A percentile compares a stretch with the other conserved stretches of the same genome.
phyloP scores from a whole-genome alignment of 2,113 vertebrate genomes.

The Eublepharis macularius region DNA sequence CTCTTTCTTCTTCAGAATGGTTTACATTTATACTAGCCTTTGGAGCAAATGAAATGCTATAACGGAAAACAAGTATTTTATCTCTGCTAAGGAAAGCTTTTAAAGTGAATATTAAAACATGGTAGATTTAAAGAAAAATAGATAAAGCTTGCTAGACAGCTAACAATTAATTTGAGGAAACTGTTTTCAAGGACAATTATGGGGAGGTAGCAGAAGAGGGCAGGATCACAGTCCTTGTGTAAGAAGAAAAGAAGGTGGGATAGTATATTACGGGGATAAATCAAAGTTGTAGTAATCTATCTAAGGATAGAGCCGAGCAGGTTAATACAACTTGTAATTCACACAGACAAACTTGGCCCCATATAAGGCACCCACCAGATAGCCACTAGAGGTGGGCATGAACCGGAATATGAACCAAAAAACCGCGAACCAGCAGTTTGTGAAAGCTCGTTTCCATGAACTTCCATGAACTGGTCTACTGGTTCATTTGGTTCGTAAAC shows the following conservation, averaged over 20 bases:
- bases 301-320: no score
- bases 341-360: no score
- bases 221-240: neutral
- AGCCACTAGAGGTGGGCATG: no score
- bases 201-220: neutral
- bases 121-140: constrained; percentile 49
- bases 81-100: constrained; percentile 58
- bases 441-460: no score
- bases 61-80: constrained; percentile 63
- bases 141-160: constrained; percentile 53
- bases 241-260: neutral
- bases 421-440: no score
- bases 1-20: constrained; percentile 62
- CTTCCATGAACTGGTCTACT: no score
- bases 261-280: no score
- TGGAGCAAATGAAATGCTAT: constrained; percentile 62
- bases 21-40: constrained; percentile 62
- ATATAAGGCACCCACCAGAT: no score
- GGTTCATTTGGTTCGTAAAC: no score
- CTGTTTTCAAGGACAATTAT: neutral
- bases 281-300: no score
- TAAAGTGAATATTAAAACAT: constrained; percentile 47
- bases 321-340: no score
- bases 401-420: no score
- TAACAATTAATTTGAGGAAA: constrained; percentile 52